phyloP scores from a whole-genome alignment of 2,797 vertebrate species.

The Ctenopoma kingsleyae region DNA sequence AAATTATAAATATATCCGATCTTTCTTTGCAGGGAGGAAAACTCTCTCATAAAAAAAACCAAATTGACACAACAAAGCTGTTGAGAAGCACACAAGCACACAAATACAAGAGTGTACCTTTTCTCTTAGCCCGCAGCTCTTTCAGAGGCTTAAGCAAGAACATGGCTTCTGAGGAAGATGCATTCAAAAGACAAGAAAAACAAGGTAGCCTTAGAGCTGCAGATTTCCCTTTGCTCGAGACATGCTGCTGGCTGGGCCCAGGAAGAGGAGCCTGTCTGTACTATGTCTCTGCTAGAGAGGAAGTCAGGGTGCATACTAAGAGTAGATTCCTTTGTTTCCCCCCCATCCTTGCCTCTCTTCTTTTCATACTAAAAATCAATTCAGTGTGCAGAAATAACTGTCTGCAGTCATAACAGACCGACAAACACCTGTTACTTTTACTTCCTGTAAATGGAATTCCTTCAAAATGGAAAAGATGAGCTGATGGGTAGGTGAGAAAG shows the following conservation, averaged over 20 bases:
- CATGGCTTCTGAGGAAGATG: slow-evolving; percentile 81
- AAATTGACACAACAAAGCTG: slow-evolving; percentile 19
- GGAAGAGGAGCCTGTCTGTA: slow-evolving; percentile 32
- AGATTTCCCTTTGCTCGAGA: slow-evolving; percentile 49
- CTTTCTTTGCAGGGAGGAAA: slow-evolving; percentile 25
- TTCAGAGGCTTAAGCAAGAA: slow-evolving; percentile 85
- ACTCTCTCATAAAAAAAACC: slow-evolving; percentile 24
- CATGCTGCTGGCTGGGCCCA: slow-evolving; percentile 38
- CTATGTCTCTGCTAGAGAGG: slow-evolving; percentile 20
- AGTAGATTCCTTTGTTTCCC: slow-evolving; percentile 35
- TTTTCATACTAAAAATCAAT: slow-evolving; percentile 63
- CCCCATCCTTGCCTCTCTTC: slow-evolving; percentile 50
- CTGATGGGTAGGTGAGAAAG: slow-evolving; percentile 6
- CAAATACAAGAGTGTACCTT: slow-evolving; percentile 76
- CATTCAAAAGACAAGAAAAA: slow-evolving; percentile 71
- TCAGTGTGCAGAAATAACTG: slow-evolving; percentile 72
- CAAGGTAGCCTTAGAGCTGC: slow-evolving; percentile 60
- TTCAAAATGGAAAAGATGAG: slow-evolving; percentile 36
- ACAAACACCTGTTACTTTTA: slow-evolving; percentile 52
- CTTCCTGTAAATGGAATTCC: slow-evolving; percentile 32
- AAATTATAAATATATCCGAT: slow-evolving; percentile 18
- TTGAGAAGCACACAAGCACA: slow-evolving; percentile 28
- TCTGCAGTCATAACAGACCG: slow-evolving; percentile 64
- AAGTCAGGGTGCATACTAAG: slow-evolving; percentile 20
- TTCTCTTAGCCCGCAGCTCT: slow-evolving; percentile 85